Conservation (phyloP, 2,888 invertebrate genomes). For the Busseola fusca region DNA sequence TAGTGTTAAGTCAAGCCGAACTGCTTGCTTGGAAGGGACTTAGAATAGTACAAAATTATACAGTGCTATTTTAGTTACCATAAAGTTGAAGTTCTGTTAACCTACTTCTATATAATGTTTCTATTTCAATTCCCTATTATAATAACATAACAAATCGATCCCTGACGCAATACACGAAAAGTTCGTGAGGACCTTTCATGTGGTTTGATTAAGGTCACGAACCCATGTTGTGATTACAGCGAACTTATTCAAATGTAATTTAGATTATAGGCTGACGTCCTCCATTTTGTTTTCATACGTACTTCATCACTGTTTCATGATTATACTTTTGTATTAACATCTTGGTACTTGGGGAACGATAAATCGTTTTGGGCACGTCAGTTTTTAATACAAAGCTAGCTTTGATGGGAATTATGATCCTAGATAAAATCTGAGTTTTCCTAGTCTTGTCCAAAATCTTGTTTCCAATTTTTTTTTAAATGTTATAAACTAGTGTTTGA, state of each 20-base stretch:
- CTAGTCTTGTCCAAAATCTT: background rate
- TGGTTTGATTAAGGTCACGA: constrained; percentile 54
- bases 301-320: constrained; percentile 53
- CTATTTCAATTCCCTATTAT: constrained; percentile 10
- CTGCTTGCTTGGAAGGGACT: background rate
- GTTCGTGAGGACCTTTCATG: constrained; percentile 40
- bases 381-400: constrained; percentile 11
- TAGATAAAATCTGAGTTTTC: background rate
- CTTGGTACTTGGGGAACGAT: constrained; percentile 36
- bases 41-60: background rate
- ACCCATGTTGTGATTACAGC: constrained; percentile 50
- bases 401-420: constrained; percentile 12
- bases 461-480: no score
- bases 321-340: constrained; percentile 49
- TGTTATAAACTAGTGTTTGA: no score
- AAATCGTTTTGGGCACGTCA: constrained; percentile 36
- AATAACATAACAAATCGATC: constrained; percentile 43
- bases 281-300: constrained; percentile 61
- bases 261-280: constrained; percentile 59
- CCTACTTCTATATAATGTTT: background rate
- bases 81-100: background rate
- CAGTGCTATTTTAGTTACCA: background rate
- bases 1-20: background rate
- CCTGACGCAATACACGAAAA: constrained; percentile 23
- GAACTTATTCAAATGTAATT: constrained; percentile 62